Base-by-base conservation (phyloP, 2,113 vertebrate species). In the Salvelinus namaycush region DNA sequence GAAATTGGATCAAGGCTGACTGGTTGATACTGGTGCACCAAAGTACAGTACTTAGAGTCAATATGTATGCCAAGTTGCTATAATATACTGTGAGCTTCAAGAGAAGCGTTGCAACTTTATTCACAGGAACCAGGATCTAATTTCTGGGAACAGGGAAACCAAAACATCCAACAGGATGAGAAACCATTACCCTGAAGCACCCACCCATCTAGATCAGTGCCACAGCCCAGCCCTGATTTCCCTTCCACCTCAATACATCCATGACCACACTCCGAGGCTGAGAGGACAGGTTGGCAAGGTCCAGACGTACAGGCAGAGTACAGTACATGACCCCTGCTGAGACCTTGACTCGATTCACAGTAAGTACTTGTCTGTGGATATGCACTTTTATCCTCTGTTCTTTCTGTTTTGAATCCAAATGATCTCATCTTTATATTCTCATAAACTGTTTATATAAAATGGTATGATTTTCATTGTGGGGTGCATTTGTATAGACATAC, bases 301-400 rank as follows among this genome's bases (percentile, higher is more conserved):
- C 39, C 39, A 44, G 39, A 44, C 2, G 39, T 44, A 9, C 39
- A 44, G 8, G 39, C 59, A 62, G n/a, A 1, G 2, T 22, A 7
- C 20, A n/a, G 2, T 22, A 3, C 59, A 62, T 18, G n/a, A 12
- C 39, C 39, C 8, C 39, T 11, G 39, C 9, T 44, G 39, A 44
- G 39, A 44, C 39, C 9, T 44, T 44, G 0, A 11, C 39, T n/a
- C n/a, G 2, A 22, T 16, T 62, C 59, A 62, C 59, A 62, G 59
- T 62, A 62, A 62, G 59, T 62, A 62, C 59, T 60, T 60, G 59
- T n/a, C 59, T 60, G 59, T 60, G n/a, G 59, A n/a, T 60, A 60
- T 20, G 59, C 59, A 60, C 39, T 39, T n/a, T 8, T 60, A 11
- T n/a, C 7, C 59, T 62, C 59, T 62, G 59, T 62, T 54, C 51